Conservation (phyloP, 2,888 invertebrate genomes). For the Lymantria dispar region DNA sequence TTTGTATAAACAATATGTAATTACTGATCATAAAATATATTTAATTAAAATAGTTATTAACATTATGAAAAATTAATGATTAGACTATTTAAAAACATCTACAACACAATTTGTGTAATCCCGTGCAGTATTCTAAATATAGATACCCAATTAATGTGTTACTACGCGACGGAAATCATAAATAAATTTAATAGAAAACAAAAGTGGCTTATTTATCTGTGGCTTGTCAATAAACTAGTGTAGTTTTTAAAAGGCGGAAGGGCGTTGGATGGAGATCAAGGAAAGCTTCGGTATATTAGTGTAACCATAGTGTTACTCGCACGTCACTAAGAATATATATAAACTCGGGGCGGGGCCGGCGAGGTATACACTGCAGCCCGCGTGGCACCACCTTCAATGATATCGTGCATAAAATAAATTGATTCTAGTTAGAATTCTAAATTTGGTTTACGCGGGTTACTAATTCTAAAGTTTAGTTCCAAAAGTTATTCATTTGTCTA, state of each 20-base stretch:
- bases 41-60: no score
- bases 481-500: not conserved
- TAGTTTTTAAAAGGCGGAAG: not conserved
- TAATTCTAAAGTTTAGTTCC: not conserved
- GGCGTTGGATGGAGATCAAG: not conserved
- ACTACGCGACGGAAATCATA: no score
- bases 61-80: no score
- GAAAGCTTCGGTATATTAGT: not conserved
- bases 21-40: no score
- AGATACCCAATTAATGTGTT: no score
- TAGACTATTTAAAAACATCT: no score
- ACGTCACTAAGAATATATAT: constrained; percentile 67
- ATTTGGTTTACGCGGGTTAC: not conserved
- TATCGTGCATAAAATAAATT: not conserved
- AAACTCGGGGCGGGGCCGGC: constrained; percentile 56
- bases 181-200: not conserved
- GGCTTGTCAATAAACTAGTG: not conserved
- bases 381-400: constrained; percentile 43
- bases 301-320: constrained; percentile 5
- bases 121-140: no score
- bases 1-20: no score
- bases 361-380: constrained; percentile 51
- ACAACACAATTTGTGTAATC: no score
- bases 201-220: not conserved
- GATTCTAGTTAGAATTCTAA: not conserved